Conservation (phyloP, 2,113 vertebrate species). For the Nothobranchius furzeri region DNA sequence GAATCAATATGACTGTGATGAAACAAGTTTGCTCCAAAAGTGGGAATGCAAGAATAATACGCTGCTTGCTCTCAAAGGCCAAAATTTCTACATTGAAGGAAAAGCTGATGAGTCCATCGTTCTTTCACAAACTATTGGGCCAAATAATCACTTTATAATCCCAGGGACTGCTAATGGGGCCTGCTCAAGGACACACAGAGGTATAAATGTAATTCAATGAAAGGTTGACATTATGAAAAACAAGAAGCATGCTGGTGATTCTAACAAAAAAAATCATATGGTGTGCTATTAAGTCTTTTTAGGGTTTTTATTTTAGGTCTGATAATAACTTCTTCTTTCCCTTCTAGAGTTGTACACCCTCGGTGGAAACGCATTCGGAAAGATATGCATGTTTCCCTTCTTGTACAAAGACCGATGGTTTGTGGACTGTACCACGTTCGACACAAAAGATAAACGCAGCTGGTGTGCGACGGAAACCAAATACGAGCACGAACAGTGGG, state of each 20-base stretch:
- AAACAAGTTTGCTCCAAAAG: slow-evolving; percentile 82
- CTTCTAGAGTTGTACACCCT: slow-evolving; percentile 85
- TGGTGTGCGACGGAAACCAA: slow-evolving; percentile 88
- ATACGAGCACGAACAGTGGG: slow-evolving; percentile 82
- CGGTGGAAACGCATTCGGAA: slow-evolving; percentile 87
- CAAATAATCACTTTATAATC: slow-evolving; percentile 86
- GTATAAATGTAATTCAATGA: slow-evolving; percentile 79
- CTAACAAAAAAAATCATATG: background rate
- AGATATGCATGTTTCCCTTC: slow-evolving; percentile 90
- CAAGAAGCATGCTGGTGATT: background rate
- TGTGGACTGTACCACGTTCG: slow-evolving; percentile 83
- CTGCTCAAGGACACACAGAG: slow-evolving; percentile 88
- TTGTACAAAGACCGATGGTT: slow-evolving; percentile 85
- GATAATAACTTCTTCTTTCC: background rate
- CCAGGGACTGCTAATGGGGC: slow-evolving; percentile 84
- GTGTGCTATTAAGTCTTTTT: background rate
- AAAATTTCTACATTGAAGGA: slow-evolving; percentile 83
- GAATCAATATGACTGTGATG: slow-evolving; percentile 83
- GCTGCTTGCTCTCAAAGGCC: slow-evolving; percentile 83
- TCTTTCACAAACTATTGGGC: slow-evolving; percentile 81
- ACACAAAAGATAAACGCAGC: slow-evolving; percentile 71
- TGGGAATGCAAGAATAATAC: slow-evolving; percentile 92
- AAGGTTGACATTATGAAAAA: background rate
- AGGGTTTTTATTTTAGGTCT: background rate
- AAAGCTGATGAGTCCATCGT: slow-evolving; percentile 76